Conservation (phyloP, 2,888 invertebrate species). For the Sericinus montela region DNA sequence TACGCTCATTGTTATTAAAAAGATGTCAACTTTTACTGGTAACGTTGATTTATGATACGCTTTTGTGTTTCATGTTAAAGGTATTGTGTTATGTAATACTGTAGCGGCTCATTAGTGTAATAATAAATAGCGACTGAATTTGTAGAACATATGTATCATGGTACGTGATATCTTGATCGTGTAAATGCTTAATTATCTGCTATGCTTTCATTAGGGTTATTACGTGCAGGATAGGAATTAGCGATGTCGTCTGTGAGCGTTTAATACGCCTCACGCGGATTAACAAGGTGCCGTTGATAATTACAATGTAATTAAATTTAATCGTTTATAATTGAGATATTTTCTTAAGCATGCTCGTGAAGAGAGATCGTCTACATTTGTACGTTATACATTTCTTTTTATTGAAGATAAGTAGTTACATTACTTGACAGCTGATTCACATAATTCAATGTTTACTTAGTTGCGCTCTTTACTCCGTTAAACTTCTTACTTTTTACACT, state of each 20-base stretch:
- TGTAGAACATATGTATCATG: neutral
- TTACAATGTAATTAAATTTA: too few species aligned
- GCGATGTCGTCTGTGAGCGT: constrained; percentile 4
- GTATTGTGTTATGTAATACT: constrained; percentile 53
- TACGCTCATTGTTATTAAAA: constrained; percentile 54
- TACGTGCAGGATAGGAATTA: neutral
- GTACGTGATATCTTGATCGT: constrained; percentile 1
- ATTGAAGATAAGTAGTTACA: too few species aligned
- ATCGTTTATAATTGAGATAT: too few species aligned
- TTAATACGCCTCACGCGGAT: neutral
- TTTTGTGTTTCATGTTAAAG: constrained; percentile 48
- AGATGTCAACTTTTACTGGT: constrained; percentile 55
- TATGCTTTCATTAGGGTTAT: constrained; percentile 7
- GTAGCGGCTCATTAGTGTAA: constrained; percentile 48
- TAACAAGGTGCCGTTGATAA: neutral
- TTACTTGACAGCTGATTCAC: too few species aligned
- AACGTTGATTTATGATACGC: constrained; percentile 52
- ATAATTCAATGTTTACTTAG: too few species aligned
- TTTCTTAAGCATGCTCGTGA: too few species aligned
- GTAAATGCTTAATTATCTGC: constrained; percentile 12
- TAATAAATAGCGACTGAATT: constrained; percentile 14
- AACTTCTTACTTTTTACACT: too few species aligned
- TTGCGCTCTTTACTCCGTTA: too few species aligned
- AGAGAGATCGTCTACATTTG: too few species aligned
- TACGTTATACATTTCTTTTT: too few species aligned